Evolutionary conservation across 2,113 vertebrate species (phyloP).

Genomic region (Poeciliopsis occidentalis): DNA sequence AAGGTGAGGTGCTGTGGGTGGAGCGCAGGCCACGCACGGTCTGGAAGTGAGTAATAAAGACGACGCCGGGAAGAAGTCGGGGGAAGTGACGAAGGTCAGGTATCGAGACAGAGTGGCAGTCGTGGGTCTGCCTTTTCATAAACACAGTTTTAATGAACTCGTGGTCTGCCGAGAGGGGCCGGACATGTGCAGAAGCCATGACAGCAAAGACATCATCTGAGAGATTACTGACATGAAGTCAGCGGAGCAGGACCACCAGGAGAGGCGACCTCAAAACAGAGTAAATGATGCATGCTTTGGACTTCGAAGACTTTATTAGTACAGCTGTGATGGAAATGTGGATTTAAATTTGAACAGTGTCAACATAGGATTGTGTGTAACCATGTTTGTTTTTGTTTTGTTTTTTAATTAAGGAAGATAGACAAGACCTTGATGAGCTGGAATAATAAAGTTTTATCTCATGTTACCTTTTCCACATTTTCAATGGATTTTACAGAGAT

Average conservation of each 20-base stretch:
- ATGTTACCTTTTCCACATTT: too few species aligned
- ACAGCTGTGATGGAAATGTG: neutral
- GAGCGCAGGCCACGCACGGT: conserved; percentile 13
- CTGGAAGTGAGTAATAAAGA: conserved; percentile 33
- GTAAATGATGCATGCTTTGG: conserved; percentile 10
- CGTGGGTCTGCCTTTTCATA: conserved; percentile 37
- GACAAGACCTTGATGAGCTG: neutral
- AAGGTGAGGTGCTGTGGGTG: conserved; percentile 10
- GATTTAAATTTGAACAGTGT: neutral
- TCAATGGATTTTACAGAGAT: too few species aligned
- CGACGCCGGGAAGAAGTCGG: conserved; percentile 4
- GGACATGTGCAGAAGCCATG: conserved; percentile 34
- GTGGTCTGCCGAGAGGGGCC: conserved; percentile 27
- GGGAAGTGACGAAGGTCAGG: conserved; percentile 25
- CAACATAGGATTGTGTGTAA: neutral
- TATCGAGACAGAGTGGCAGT: conserved; percentile 51
- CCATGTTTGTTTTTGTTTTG: neutral
- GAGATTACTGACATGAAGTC: conserved; percentile 39
- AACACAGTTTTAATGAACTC: conserved; percentile 57
- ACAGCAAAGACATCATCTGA: conserved; percentile 32
- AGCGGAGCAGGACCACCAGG: conserved; percentile 30
- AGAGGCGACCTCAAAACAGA: conserved; percentile 12
- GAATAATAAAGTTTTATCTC: too few species aligned
- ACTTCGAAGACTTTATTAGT: neutral
- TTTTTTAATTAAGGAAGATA: neutral